Evolutionary conservation across 1,140 invertebrate genomes (phyloP), one percentile per base, ranked within the genome.

Genomic region (Papilio xuthus): DNA sequence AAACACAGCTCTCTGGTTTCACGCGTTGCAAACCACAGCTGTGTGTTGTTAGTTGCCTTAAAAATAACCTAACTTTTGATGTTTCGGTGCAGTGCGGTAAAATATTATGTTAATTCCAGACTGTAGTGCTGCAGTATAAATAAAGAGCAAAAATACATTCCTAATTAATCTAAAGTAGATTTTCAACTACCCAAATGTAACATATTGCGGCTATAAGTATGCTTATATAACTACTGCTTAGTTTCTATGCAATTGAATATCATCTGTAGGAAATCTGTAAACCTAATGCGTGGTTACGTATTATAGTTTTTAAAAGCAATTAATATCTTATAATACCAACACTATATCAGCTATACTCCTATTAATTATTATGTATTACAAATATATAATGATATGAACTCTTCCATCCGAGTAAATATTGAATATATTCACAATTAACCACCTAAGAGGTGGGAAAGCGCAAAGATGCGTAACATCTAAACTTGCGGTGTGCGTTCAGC

Each of bases 1-100:
- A 76, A 76, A 76, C 74, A 76, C 41, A 76, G 74, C 53, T 76
- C 37, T 76, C 63, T 76, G 74, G 74, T 76, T 76, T 76, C 56
- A 76, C 74, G 74, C 56, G 47, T 76, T 41, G 28, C 32, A 60
- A 63, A 63, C 74, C 56, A 32, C 74, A 60, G 56, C 56, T 63
- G 53, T 60, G n/a, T 76, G 74, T 56, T 37, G 74, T 76, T 63
- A 67, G 60, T 67, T 47, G 74, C 32, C n/a, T 53, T 42, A 60
- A 76, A 76, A 76, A 76, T 76, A 76, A 42, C 74, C n/a, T 42
- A 76, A 63, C 28, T 76, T 73, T 73, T 28, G 20, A 42, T 63
- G 74, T 76, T 76, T 63, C 53, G 74, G 74, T 23, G 74, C 74
- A 76, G n/a, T 63, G 74, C 74, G 74, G 72, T 53, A 75, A 73